Conservation (phyloP, 2,113 vertebrate genomes). For the Danionella cerebrum region DNA sequence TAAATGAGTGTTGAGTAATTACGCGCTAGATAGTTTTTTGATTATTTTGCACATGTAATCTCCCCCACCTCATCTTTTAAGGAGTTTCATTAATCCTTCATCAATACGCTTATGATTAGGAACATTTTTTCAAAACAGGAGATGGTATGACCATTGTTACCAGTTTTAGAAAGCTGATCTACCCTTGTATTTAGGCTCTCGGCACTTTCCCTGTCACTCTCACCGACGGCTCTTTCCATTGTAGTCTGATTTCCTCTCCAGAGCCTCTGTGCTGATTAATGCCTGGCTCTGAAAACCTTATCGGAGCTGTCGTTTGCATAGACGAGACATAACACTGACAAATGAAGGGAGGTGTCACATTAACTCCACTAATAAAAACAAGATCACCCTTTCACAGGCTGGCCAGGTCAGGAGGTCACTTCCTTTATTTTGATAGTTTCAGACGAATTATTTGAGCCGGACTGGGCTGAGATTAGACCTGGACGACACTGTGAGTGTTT, state of each 20-base stretch:
- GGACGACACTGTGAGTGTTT: conserved; percentile 46
- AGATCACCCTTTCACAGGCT: conserved; percentile 42
- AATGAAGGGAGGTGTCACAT: conserved; percentile 38
- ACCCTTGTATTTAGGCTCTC: background rate
- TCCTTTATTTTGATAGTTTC: conserved; percentile 59
- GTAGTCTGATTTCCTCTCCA: background rate
- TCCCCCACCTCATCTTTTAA: no score
- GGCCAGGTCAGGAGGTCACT: conserved; percentile 51
- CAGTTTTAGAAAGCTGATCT: background rate
- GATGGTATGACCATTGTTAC: background rate
- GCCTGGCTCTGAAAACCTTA: conserved; percentile 16
- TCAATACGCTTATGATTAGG: no score
- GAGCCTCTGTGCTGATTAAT: conserved; percentile 25
- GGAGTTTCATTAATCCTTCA: no score
- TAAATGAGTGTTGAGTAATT: no score
- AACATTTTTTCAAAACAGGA: no score
- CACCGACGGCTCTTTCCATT: conserved; percentile 1
- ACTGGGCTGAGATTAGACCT: conserved; percentile 56
- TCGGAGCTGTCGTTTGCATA: background rate
- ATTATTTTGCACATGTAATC: no score
- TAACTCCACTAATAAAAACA: conserved; percentile 46
- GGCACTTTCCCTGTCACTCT: conserved; percentile 9
- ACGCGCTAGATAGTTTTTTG: no score
- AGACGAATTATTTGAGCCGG: conserved; percentile 58
- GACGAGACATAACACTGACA: conserved; percentile 18